Evolutionary conservation across 2,113 vertebrate genomes (phyloP).

Genomic region (Rattus rattus): DNA sequence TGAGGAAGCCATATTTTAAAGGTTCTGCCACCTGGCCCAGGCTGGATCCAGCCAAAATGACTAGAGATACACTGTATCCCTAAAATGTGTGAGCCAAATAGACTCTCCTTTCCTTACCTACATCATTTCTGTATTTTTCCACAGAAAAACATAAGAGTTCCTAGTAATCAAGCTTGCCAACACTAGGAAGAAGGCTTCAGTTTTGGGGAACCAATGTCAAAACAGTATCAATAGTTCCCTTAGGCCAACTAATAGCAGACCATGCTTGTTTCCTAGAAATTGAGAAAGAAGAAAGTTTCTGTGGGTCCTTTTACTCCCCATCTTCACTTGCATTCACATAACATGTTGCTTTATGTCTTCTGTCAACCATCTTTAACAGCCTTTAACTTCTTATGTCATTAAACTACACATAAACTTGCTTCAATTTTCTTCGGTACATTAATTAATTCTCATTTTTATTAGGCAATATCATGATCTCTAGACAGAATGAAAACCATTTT

Average conservation of each 20-base stretch:
- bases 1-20: background rate
- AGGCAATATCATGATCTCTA: background rate
- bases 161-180: background rate
- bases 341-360: background rate
- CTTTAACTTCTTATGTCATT: background rate
- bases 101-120: background rate
- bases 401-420: background rate
- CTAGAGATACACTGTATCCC: background rate
- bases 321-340: background rate
- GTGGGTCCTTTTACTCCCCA: background rate
- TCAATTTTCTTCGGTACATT: background rate
- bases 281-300: background rate
- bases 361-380: background rate
- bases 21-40: background rate
- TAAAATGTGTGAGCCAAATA: background rate
- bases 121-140: too few relatives aligned
- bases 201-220: background rate
- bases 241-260: background rate
- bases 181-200: background rate
- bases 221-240: background rate
- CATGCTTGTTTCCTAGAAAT: too few relatives aligned
- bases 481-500: slow-evolving; percentile 6
- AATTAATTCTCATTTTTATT: slow-evolving; percentile 49
- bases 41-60: too few relatives aligned
- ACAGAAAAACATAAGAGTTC: too few relatives aligned